Evolutionary conservation across 2,113 vertebrate species (phyloP), one percentile per base, ranked within the genome.

Genomic region (Ceuthmochares aereus): DNA sequence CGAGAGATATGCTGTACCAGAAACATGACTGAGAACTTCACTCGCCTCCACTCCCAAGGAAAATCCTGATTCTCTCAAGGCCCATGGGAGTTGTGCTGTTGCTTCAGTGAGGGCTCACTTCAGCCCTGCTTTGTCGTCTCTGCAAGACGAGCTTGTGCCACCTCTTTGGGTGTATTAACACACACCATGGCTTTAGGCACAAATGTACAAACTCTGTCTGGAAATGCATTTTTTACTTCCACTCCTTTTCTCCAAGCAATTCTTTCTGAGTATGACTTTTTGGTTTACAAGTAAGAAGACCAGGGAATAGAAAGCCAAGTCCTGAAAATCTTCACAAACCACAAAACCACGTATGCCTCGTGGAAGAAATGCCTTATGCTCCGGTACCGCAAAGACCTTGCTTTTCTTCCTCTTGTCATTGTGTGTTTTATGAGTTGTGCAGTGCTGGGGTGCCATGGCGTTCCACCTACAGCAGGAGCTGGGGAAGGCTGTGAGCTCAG

Each of bases 291-390:
- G 70, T 54, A 47, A 62, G 63, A 94, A 37, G 21, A 76, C 45
- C n/a, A 34, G 45, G 22, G 51, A 47, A 73, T 51, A 47, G 66
- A 78, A 79, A 90, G 14, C 52, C 37, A 68, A 40, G 54, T 75
- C 58, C 40, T n/a, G 64, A 75, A 90, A 74, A 54, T 69, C 78
- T 89, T 89, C 42, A 74, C 14, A 40, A 94, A 82, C 87, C 75
- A 93, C 84, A 86, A 96, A 93, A 58, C 87, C 91, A 83, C 84
- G 83, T 51, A 64, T 55, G 45, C 59, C 47, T 95, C 91, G 85
- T 93, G 87, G 84, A 96, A 96, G 63, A 90, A 91, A 77, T 74
- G 90, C 42, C 20, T 47, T 87, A 37, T 67, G 81, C 59, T 82
- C 75, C 29, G 14, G 74, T 78, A 51, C 54, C 51, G n/a, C 42